Evolutionary conservation across 2,113 vertebrate species (phyloP).

Genomic region (Calidris pugnax): DNA sequence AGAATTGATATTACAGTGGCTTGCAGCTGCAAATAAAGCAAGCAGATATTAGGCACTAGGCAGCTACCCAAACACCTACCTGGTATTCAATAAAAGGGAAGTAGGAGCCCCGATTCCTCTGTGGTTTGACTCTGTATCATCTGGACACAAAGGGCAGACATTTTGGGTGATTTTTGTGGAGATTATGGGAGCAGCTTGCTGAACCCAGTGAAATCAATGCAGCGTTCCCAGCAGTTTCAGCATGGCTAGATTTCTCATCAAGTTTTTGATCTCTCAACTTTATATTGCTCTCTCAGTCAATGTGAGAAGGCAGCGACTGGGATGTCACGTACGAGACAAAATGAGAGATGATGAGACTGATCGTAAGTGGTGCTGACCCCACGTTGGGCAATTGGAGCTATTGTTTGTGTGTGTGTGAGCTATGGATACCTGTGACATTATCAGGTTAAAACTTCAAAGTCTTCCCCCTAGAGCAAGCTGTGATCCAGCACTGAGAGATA

Average conservation of each 20-base stretch:
- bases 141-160: neutral
- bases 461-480: neutral
- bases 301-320: neutral
- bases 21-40: neutral
- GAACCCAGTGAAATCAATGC: neutral
- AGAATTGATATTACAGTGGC: neutral
- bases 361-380: neutral
- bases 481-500: neutral
- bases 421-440: accelerated
- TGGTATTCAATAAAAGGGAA: neutral
- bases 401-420: neutral
- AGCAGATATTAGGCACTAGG: neutral
- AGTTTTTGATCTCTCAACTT: neutral
- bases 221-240: neutral
- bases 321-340: neutral
- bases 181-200: neutral
- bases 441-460: neutral
- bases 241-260: neutral
- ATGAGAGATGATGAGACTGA: neutral
- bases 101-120: neutral
- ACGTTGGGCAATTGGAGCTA: neutral
- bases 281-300: neutral
- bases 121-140: neutral
- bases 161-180: neutral
- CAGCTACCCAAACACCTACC: neutral